A percentile compares a stretch with the other conserved stretches of the same genome.
Evolutionary conservation across 2,113 vertebrate genomes (phyloP).

Genomic region (Aphyosemion australe): DNA sequence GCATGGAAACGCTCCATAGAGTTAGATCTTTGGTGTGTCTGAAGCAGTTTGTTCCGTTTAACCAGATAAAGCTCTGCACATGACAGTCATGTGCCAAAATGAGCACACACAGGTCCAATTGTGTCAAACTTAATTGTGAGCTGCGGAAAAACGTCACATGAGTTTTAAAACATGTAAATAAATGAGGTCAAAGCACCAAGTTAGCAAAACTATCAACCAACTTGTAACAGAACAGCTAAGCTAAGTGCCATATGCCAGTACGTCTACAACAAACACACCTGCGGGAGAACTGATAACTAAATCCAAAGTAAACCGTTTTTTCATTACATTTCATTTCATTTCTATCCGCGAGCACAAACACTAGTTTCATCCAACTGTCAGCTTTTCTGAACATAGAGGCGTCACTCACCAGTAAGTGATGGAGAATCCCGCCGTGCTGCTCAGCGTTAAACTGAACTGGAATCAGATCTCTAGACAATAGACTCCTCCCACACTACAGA

Average conservation of each 20-base stretch:
- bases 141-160: background rate
- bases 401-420: conserved; percentile 15
- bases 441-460: background rate
- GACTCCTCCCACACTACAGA: background rate
- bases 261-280: too few relatives aligned
- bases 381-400: too few relatives aligned
- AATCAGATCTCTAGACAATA: background rate
- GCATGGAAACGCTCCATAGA: background rate
- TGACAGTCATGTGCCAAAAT: background rate
- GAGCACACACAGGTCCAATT: too few relatives aligned
- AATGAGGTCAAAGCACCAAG: too few relatives aligned
- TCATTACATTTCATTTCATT: background rate
- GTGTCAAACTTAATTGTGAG: background rate
- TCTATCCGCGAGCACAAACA: background rate
- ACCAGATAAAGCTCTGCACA: background rate
- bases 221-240: background rate
- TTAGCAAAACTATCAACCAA: too few relatives aligned
- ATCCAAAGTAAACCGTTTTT: background rate
- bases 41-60: background rate
- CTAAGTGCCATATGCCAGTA: background rate
- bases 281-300: background rate
- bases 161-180: too few relatives aligned
- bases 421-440: background rate
- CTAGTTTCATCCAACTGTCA: too few relatives aligned
- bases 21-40: background rate